Conservation (phyloP, 1,140 invertebrate genomes). For the Helicoverpa zea region DNA sequence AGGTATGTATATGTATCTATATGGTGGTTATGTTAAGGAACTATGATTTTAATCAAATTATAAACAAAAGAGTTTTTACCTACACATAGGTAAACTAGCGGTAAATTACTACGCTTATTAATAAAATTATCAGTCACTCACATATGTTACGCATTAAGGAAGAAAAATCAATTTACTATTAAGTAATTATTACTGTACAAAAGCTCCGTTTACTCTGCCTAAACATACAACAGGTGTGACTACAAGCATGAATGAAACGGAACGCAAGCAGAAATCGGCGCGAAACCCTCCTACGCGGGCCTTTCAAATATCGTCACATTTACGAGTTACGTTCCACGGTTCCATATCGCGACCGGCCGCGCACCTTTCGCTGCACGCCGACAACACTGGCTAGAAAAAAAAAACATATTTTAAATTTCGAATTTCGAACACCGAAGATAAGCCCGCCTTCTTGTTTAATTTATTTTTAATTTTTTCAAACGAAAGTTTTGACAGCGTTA, state of each 20-base stretch:
- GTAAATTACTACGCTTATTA: constrained; percentile 7
- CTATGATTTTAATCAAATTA: too few species aligned
- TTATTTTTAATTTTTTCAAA: constrained; percentile 28
- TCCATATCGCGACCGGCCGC: constrained; percentile 74
- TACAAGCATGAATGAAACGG: constrained; percentile 63
- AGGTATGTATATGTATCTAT: too few species aligned
- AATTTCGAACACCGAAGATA: constrained; percentile 10
- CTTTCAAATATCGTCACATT: constrained; percentile 83
- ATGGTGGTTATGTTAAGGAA: too few species aligned
- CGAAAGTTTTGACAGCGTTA: constrained; percentile 17
- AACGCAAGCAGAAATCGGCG: constrained; percentile 77
- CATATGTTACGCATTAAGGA: background rate
- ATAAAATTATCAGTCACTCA: background rate
- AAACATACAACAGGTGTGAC: too few species aligned
- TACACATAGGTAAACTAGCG: background rate
- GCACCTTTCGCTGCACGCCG: constrained; percentile 75
- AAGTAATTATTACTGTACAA: too few species aligned
- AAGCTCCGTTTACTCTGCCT: too few species aligned
- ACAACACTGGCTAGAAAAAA: constrained; percentile 53
- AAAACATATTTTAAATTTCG: constrained; percentile 32
- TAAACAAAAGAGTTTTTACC: constrained; percentile 10
- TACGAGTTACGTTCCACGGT: constrained; percentile 71
- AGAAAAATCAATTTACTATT: background rate
- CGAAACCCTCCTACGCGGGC: constrained; percentile 84
- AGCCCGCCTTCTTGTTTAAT: constrained; percentile 6